A percentile compares a stretch with the other conserved stretches of the same genome.
Evolutionary conservation across 1,140 invertebrate genomes (phyloP).

Genomic region (Hycleus cichorii): DNA sequence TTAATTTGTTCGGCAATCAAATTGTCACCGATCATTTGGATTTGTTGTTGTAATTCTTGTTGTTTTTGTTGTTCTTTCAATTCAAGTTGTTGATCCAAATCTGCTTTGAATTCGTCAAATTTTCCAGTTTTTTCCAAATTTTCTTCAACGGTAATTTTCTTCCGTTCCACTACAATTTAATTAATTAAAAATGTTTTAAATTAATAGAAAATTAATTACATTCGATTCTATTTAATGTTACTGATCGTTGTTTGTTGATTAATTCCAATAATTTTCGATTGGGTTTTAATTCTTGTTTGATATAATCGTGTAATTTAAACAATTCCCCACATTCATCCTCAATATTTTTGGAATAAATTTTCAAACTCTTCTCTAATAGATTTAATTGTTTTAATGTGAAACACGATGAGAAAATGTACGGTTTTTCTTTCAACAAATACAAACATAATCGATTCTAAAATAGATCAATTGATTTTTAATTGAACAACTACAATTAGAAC

Average conservation of each 20-base stretch:
- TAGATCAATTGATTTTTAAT: conserved; percentile 3
- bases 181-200: background rate
- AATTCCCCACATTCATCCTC: background rate
- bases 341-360: conserved; percentile 31
- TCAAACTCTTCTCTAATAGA: conserved; percentile 24
- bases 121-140: conserved; percentile 29
- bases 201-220: conserved; percentile 22
- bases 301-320: background rate
- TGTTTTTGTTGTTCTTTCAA: conserved; percentile 24
- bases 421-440: conserved; percentile 30
- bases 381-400: conserved; percentile 30
- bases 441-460: conserved; percentile 31
- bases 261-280: conserved; percentile 21
- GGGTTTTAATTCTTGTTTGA: background rate
- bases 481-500: too few relatives aligned
- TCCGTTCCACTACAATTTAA: conserved; percentile 30
- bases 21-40: conserved; percentile 13
- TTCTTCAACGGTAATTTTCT: conserved; percentile 22
- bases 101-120: conserved; percentile 27
- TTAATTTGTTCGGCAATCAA: conserved; percentile 26
- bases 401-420: conserved; percentile 30
- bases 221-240: conserved; percentile 33
- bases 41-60: conserved; percentile 28
- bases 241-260: conserved; percentile 29
- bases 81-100: conserved; percentile 32